Evolutionary conservation across 2,888 invertebrate genomes (phyloP), one percentile per base, ranked within the genome.

Genomic region (Trachelus tabidus): DNA sequence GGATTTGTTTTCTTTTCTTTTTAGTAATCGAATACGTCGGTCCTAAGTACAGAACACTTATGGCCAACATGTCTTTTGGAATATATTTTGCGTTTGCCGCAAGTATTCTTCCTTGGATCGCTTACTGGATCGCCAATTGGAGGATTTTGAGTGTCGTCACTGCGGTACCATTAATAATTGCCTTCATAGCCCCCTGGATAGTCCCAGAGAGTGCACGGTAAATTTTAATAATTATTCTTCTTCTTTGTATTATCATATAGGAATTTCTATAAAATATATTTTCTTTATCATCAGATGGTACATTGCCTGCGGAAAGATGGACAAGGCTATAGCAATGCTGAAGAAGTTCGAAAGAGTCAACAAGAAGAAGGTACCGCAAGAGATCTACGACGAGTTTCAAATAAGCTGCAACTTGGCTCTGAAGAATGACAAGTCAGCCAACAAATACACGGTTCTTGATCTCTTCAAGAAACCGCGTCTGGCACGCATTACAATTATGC

Each of bases 51-150:
- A 93, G 97, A 74, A 97, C 97, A 0, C 95, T 97, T 87, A 96
- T 97, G 0, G 97, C 97, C 23, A 97, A 97, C 90, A 96, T 97
- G 96, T 97, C 97, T 0, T 97, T 97, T 74, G 97, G 97, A 0
- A 93, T 97, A 34, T 97, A 97, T 93, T 97, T 97, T 92, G 97
- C 97, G 0, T 92, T 95, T 76, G 97, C 97, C 6, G 94, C 97
- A 0, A 95, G 96, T 31, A 89, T 96, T 6, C 90, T 98, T 76
- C 97, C 97, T 0, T 97, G 97, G 97, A 95, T 97, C 71, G 97
- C 97, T 0, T 94, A 95, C 82, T 96, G 93, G 92, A 93, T 97
- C 23, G 94, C 94, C 1, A 94, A 97, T 89, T 98, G 97, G 98
- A 94, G 95, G 85, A 92, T 94, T 76, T 93, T 97, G 81, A 94